Percentiles rank a stretch among this genome's conserved stretches.
phyloP scores from a whole-genome alignment of 2,113 vertebrate genomes.

The Mirounga angustirostris region DNA sequence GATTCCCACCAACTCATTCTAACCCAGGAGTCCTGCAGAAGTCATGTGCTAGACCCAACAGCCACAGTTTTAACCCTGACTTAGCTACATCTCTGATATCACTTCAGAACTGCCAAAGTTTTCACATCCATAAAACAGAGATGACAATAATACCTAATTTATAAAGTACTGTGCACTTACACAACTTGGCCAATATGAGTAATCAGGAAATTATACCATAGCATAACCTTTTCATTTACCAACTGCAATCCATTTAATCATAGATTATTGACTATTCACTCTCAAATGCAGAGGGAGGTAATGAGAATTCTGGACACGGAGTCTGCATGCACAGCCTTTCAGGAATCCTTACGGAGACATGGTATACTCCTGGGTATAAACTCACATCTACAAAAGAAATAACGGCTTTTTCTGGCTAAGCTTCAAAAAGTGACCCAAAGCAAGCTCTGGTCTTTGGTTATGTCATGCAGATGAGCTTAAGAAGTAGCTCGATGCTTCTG shows the following conservation, averaged over 20 bases:
- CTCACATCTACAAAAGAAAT: not conserved
- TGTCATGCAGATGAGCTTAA: not conserved
- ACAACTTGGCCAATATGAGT: not conserved
- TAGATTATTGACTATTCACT: not conserved
- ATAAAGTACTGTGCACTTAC: not conserved
- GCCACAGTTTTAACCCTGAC: not conserved
- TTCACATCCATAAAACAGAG: not conserved
- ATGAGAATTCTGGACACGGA: conserved; percentile 2
- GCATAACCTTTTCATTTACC: not conserved
- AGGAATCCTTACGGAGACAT: not conserved
- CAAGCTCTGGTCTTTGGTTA: not conserved
- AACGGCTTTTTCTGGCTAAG: not conserved
- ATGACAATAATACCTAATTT: not conserved
- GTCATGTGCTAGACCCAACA: not conserved
- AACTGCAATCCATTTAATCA: not conserved
- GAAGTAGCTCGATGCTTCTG: not conserved
- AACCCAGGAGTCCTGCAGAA: not conserved
- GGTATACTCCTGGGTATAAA: not conserved
- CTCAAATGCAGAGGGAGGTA: not conserved
- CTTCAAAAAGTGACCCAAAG: conserved; percentile 22
- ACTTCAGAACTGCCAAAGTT: not conserved
- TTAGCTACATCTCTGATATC: not conserved
- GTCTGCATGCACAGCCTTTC: not conserved
- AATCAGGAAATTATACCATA: not conserved
- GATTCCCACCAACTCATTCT: not conserved